A percentile compares a stretch with the other conserved stretches of the same genome.
Evolutionary conservation across 2,797 vertebrate genomes (phyloP).

Genomic region (Forpus xanthops): DNA sequence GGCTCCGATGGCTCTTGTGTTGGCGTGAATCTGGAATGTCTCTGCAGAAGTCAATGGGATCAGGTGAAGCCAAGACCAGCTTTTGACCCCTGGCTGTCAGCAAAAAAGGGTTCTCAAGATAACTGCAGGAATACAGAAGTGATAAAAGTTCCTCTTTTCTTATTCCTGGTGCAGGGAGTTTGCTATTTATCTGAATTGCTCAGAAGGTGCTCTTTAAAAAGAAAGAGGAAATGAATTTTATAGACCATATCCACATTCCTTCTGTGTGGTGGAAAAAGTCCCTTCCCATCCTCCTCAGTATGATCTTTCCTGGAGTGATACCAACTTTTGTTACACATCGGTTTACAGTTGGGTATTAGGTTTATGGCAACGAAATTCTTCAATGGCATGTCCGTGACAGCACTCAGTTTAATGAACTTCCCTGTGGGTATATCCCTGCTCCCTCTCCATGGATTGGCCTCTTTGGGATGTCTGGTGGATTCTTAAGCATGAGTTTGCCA

Average conservation of each 20-base stretch:
- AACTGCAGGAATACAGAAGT: background rate
- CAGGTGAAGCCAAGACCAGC: slow-evolving; percentile 3
- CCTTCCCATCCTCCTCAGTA: background rate
- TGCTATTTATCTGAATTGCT: background rate
- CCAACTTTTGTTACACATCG: background rate
- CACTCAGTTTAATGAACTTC: background rate
- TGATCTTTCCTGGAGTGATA: background rate
- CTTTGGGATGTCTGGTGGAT: background rate
- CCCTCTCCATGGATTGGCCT: accelerated
- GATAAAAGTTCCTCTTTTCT: slow-evolving; percentile 16
- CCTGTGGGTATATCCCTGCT: accelerated
- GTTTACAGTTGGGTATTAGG: background rate
- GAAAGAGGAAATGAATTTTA: slow-evolving; percentile 61
- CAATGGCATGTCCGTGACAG: background rate
- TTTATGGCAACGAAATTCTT: background rate
- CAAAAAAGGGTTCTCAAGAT: slow-evolving; percentile 10
- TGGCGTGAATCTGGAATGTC: background rate
- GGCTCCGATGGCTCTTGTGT: background rate
- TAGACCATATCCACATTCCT: background rate
- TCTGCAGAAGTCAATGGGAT: slow-evolving; percentile 3
- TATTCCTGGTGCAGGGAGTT: background rate
- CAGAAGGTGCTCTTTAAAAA: background rate
- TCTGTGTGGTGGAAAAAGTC: background rate
- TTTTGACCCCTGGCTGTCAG: slow-evolving; percentile 32
- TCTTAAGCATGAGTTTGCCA: accelerated